Conservation (phyloP, 2,797 vertebrate genomes). For the Melopsittacus undulatus region DNA sequence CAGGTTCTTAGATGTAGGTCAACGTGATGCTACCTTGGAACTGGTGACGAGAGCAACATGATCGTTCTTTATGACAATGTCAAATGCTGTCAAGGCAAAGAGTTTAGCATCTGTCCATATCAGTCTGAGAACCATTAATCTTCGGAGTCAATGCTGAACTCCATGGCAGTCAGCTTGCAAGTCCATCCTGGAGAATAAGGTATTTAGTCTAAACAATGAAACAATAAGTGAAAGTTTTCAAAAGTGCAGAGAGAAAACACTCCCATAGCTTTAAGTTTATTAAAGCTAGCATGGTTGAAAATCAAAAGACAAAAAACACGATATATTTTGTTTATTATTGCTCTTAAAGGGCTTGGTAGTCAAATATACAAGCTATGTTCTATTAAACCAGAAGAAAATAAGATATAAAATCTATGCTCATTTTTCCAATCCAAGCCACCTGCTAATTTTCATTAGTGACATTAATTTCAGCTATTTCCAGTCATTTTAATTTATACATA, state of each 20-base stretch:
- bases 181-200: neutral
- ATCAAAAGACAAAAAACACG: constrained; percentile 56
- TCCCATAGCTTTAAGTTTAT: constrained; percentile 33
- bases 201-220: neutral
- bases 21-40: neutral
- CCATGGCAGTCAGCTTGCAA: neutral
- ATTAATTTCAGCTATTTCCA: constrained; percentile 43
- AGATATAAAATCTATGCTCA: constrained; percentile 58
- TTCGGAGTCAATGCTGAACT: neutral
- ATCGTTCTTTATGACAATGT: neutral
- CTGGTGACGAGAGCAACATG: neutral
- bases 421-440: constrained; percentile 42
- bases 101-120: neutral
- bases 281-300: constrained; percentile 53
- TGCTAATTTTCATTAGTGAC: constrained; percentile 41
- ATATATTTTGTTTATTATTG: constrained; percentile 77
- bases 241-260: neutral
- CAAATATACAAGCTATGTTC: constrained; percentile 65
- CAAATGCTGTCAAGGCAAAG: neutral
- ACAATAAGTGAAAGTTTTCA: neutral
- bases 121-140: neutral
- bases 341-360: constrained; percentile 72
- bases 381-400: constrained; percentile 67
- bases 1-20: neutral
- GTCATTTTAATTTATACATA: neutral